Evolutionary conservation across 2,113 vertebrate species (phyloP).

Genomic region (Myodes glareolus): DNA sequence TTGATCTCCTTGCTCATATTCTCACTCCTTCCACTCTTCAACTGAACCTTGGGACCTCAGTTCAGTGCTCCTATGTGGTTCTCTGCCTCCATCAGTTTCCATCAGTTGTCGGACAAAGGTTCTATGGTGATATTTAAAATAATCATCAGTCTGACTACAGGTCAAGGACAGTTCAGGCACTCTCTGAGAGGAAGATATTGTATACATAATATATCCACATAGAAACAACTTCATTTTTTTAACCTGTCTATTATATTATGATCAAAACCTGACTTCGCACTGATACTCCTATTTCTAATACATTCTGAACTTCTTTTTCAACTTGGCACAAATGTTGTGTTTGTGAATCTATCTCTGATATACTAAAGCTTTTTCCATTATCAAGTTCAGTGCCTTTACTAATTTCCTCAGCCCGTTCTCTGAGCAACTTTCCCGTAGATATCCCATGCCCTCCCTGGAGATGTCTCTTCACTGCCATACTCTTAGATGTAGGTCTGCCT

Average conservation of each 20-base stretch:
- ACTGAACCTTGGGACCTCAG: too few species aligned
- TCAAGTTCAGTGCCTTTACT: background rate
- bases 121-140: too few species aligned
- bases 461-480: too few species aligned
- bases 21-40: too few species aligned
- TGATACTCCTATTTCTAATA: background rate
- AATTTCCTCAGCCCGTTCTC: background rate
- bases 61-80: too few species aligned
- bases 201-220: too few species aligned
- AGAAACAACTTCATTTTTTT: background rate
- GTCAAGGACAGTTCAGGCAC: too few species aligned
- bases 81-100: too few species aligned
- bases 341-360: background rate
- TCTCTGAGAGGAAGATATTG: background rate
- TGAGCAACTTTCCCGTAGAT: background rate
- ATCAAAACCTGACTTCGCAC: background rate
- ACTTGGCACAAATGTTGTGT: fast-evolving
- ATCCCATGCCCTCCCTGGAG: background rate
- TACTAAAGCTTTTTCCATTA: background rate
- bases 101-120: too few species aligned
- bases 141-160: too few species aligned
- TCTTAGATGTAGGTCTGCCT: background rate
- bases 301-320: background rate
- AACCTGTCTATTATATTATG: background rate
- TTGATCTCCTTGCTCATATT: too few species aligned